Conservation (phyloP, 1,140 invertebrate genomes). For the Drosophila sproati region DNA sequence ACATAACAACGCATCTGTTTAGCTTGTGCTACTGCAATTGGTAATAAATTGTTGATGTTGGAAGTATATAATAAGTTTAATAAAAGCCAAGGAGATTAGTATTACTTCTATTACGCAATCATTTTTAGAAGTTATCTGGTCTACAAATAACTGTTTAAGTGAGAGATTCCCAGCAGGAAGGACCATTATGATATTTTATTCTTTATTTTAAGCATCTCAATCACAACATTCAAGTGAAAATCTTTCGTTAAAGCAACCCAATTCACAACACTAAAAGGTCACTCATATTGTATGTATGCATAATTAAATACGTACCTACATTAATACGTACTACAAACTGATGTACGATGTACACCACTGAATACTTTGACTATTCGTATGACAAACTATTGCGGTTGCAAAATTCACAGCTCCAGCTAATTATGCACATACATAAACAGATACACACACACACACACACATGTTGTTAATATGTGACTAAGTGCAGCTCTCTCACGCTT, state of each 20-base stretch:
- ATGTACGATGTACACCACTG: conserved; percentile 27
- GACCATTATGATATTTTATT: too few species aligned
- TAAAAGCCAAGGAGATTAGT: too few species aligned
- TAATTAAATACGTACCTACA: not conserved
- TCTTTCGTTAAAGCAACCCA: too few species aligned
- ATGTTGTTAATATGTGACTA: not conserved
- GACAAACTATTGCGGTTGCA: conserved; percentile 33
- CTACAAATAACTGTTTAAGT: too few species aligned
- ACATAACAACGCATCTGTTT: not conserved
- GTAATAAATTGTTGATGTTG: too few species aligned
- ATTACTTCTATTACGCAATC: too few species aligned
- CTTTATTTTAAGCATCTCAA: too few species aligned
- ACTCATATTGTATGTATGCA: conserved; percentile 11
- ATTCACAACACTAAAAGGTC: not conserved
- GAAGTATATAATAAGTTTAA: too few species aligned
- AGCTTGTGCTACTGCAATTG: too few species aligned
- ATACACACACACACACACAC: not conserved
- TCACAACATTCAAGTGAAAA: too few species aligned
- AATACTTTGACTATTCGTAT: conserved; percentile 51
- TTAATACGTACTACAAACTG: conserved; percentile 14
- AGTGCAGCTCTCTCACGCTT: conserved; percentile 11
- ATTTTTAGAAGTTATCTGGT: too few species aligned
- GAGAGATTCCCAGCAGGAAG: too few species aligned
- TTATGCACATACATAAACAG: conserved; percentile 52
- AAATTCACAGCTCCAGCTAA: conserved; percentile 55